These are phyloP conservation scores for Ageneiosus marmoratus DNA, from an alignment of 2,113 vertebrate species.

Conservation along the genomic window DNA sequence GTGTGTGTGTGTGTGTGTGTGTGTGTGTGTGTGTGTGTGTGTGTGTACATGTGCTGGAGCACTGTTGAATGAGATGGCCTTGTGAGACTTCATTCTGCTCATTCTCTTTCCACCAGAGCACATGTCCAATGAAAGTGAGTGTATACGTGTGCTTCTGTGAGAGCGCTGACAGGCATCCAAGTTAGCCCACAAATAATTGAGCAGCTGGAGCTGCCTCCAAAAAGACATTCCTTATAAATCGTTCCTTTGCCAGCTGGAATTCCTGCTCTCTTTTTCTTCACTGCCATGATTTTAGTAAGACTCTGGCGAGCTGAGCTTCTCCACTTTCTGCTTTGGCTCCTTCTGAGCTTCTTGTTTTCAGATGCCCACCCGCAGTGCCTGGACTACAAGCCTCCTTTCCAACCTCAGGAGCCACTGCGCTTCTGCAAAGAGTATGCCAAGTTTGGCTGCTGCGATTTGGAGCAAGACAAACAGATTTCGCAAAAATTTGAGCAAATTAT, in stretches of 20 bases:
- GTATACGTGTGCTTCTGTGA: background rate
- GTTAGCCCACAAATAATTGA: background rate
- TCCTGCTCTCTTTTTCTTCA: background rate
- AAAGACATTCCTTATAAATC: constrained; percentile 23
- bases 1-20: constrained; percentile 27
- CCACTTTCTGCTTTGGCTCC: constrained; percentile 53
- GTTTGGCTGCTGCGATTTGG: constrained; percentile 78
- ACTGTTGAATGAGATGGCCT: constrained; percentile 72
- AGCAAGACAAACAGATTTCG: constrained; percentile 67
- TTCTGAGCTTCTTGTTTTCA: constrained; percentile 59
- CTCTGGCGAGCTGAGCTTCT: constrained; percentile 12
- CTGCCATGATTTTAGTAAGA: constrained; percentile 37
- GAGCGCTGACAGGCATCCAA: constrained; percentile 22
- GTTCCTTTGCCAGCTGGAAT: constrained; percentile 6
- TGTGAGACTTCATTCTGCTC: constrained; percentile 38
- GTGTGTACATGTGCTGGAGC: constrained; percentile 62
- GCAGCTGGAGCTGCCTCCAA: background rate
- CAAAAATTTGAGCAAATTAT: constrained; percentile 70
- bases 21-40: background rate
- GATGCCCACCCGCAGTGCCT: constrained; percentile 76
- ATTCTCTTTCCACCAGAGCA: constrained; percentile 36
- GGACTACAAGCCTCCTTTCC: constrained; percentile 81
- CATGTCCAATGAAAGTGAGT: constrained; percentile 38
- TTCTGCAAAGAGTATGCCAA: constrained; percentile 78
- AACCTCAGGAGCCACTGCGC: constrained; percentile 70